Percentiles rank a stretch among this genome's conserved stretches.
Conservation (phyloP, 1,140 invertebrate genomes). For the Meloidogyne chitwoodi region DNA sequence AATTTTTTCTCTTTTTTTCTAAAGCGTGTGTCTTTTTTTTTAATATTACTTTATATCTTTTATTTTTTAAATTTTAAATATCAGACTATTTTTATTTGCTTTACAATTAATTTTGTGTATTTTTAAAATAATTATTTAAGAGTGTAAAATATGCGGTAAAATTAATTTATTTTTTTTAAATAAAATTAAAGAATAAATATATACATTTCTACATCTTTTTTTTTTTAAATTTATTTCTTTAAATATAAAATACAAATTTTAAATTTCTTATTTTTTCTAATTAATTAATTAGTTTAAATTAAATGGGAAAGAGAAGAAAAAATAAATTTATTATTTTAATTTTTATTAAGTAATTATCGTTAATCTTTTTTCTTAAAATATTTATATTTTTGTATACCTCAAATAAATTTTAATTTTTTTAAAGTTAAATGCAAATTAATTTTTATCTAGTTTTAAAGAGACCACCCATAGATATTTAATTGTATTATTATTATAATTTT, state of each 20-base stretch:
- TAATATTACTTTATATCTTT: too few relatives aligned
- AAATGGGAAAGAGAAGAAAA: not conserved
- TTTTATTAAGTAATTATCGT: not conserved
- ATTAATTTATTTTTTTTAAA: not conserved
- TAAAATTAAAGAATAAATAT: not conserved
- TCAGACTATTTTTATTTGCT: too few relatives aligned
- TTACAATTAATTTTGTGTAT: too few relatives aligned
- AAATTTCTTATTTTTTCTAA: not conserved
- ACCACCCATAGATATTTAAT: too few relatives aligned
- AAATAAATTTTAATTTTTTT: not conserved
- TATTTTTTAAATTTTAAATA: too few relatives aligned
- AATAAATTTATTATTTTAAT: not conserved
- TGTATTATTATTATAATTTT: too few relatives aligned
- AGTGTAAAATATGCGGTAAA: not conserved
- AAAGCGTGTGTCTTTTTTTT: too few relatives aligned
- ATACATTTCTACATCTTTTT: not conserved
- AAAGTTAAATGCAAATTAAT: constrained; percentile 6
- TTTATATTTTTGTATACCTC: not conserved
- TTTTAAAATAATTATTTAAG: too few relatives aligned
- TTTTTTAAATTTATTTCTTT: not conserved
- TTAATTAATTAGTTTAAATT: constrained; percentile 3
- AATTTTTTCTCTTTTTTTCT: too few relatives aligned
- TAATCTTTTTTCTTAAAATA: too few relatives aligned
- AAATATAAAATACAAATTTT: not conserved
- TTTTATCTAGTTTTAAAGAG: not conserved